phyloP scores from a whole-genome alignment of 2,888 invertebrate species.

The Drosophila bunnanda region DNA sequence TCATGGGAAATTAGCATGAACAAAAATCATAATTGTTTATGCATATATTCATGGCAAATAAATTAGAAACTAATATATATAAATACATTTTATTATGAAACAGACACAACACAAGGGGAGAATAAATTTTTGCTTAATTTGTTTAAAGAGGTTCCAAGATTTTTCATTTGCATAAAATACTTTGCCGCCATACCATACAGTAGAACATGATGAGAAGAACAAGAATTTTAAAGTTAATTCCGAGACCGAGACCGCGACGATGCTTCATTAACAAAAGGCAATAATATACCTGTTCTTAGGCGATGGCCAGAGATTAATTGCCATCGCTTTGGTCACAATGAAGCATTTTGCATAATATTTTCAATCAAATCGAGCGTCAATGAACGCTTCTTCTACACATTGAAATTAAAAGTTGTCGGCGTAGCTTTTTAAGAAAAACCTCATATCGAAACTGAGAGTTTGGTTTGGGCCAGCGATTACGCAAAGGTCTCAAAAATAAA shows the following conservation, averaged over 20 bases:
- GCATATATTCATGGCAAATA: conserved; percentile 26
- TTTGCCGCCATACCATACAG: conserved; percentile 8
- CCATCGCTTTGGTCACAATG: conserved; percentile 36
- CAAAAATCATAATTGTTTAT: conserved; percentile 23
- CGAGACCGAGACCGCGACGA: conserved; percentile 20
- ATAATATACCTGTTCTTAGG: conserved; percentile 63
- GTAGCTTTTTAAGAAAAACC: conserved; percentile 23
- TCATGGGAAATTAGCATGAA: conserved; percentile 36
- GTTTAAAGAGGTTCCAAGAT: conserved; percentile 51
- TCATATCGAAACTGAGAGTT: conserved; percentile 61
- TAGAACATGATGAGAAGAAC: conserved; percentile 35
- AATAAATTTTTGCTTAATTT: conserved; percentile 68
- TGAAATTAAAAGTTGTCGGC: conserved; percentile 67
- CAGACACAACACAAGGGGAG: conserved; percentile 30
- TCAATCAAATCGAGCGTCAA: conserved; percentile 63
- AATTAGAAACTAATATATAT: conserved; percentile 54
- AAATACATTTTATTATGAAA: conserved; percentile 53
- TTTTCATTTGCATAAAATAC: conserved; percentile 47
- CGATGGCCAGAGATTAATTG: conserved; percentile 63
- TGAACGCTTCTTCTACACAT: conserved; percentile 68
- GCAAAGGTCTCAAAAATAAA: conserved; percentile 64
- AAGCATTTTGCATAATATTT: conserved; percentile 51
- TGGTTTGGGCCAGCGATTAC: conserved; percentile 63
- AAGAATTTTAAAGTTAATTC: conserved; percentile 48
- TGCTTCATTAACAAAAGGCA: conserved; percentile 62